Evolutionary conservation across 2,888 invertebrate species (phyloP).

Genomic region (Drosophila rellima): DNA sequence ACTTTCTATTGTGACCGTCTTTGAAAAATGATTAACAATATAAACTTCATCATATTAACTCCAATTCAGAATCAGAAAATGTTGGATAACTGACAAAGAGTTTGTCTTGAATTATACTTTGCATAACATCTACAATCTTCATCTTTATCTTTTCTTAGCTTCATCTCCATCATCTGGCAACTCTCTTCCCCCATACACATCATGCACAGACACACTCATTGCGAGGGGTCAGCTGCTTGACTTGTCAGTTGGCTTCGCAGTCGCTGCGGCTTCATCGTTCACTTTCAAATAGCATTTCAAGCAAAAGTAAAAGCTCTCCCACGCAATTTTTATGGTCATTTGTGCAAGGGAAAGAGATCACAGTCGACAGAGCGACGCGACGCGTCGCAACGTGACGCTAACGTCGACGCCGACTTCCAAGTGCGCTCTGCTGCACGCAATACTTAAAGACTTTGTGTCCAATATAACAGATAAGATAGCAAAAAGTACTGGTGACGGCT

Average conservation of each 20-base stretch:
- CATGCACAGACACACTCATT: conserved; percentile 24
- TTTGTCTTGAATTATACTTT: conserved; percentile 38
- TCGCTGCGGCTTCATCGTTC: conserved; percentile 19
- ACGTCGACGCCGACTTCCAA: conserved; percentile 11
- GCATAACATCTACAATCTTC: conserved; percentile 3
- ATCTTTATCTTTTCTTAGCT: neutral
- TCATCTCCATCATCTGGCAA: conserved; percentile 21
- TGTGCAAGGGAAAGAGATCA: conserved; percentile 50
- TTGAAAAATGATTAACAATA: neutral
- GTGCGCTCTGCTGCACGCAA: conserved; percentile 36
- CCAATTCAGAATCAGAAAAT: conserved; percentile 20
- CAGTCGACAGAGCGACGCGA: conserved; percentile 15
- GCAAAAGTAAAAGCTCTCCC: conserved; percentile 71
- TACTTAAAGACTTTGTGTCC: conserved; percentile 26
- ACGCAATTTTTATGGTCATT: conserved; percentile 51
- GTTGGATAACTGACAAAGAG: conserved; percentile 19
- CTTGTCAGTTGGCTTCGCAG: conserved; percentile 12
- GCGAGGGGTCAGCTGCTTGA: conserved; percentile 41
- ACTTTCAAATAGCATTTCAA: conserved; percentile 59
- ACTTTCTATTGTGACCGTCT: neutral
- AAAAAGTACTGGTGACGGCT: conserved; percentile 15
- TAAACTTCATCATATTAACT: conserved; percentile 28
- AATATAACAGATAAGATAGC: conserved; percentile 59
- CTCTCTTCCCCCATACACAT: conserved; percentile 26
- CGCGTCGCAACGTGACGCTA: conserved; percentile 15